These are phyloP conservation scores for Tribolium madens DNA, from an alignment of 1,140 invertebrate species.

Conservation along the genomic window DNA sequence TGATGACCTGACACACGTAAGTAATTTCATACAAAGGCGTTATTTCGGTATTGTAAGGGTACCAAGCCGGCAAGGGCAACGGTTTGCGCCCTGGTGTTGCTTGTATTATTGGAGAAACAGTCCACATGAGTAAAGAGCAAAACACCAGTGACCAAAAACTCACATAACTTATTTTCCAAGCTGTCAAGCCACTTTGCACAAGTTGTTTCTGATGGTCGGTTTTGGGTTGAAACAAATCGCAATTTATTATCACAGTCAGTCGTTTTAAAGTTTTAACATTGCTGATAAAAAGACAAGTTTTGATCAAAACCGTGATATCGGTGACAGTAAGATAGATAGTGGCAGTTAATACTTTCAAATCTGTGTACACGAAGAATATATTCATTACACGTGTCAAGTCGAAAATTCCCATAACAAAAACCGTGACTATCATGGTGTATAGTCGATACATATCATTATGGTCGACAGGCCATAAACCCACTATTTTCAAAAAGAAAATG, in stretches of 20 bases:
- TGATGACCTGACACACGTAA: neutral
- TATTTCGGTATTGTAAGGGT: neutral
- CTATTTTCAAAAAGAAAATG: neutral
- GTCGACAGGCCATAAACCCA: neutral
- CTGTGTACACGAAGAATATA: conserved; percentile 1
- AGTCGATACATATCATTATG: neutral
- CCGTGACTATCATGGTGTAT: neutral
- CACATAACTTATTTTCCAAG: neutral
- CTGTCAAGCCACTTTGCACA: neutral
- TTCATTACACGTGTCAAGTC: neutral
- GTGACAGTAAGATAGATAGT: conserved; percentile 3
- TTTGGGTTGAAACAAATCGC: neutral
- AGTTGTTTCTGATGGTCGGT: neutral
- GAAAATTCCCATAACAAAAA: neutral
- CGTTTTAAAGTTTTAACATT: neutral
- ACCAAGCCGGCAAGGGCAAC: conserved; percentile 22
- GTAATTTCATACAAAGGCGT: conserved; percentile 17
- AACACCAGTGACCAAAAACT: neutral
- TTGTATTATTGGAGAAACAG: neutral
- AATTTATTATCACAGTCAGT: neutral
- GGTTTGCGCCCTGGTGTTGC: neutral
- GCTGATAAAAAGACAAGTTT: neutral
- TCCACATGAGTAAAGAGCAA: neutral
- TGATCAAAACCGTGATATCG: neutral
- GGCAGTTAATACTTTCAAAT: neutral